Evolutionary conservation across 2,888 invertebrate genomes (phyloP).

Genomic region (Octonoba sinensis): DNA sequence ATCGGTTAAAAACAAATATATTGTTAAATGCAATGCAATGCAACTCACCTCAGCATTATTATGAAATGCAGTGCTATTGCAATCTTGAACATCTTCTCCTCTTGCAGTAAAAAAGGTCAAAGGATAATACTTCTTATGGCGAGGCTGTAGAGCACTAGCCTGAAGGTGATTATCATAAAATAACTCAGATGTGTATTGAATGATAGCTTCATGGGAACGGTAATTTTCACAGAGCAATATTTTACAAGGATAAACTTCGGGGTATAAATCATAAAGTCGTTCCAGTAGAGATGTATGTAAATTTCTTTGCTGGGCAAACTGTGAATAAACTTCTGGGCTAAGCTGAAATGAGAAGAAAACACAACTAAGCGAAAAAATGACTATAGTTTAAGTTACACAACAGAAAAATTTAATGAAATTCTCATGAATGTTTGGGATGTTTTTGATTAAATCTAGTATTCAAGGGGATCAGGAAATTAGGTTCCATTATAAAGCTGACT

Average conservation of each 20-base stretch:
- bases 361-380: slow-evolving; percentile 3
- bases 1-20: too few relatives aligned
- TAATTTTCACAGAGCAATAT: slow-evolving; percentile 86
- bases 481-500: too few relatives aligned
- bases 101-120: slow-evolving; percentile 84
- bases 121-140: slow-evolving; percentile 80
- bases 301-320: slow-evolving; percentile 72
- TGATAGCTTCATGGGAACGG: slow-evolving; percentile 84
- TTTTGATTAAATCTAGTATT: too few relatives aligned
- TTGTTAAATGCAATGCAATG: too few relatives aligned
- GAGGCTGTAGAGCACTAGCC: slow-evolving; percentile 80
- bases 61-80: slow-evolving; percentile 81
- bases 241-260: slow-evolving; percentile 81
- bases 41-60: slow-evolving; percentile 81
- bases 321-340: slow-evolving; percentile 83
- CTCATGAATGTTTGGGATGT: too few relatives aligned
- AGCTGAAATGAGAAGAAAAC: slow-evolving; percentile 73
- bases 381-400: too few relatives aligned
- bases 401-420: too few relatives aligned
- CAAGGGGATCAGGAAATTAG: too few relatives aligned
- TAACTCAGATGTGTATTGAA: slow-evolving; percentile 83
- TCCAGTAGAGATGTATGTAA: slow-evolving; percentile 80
- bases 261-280: slow-evolving; percentile 83
- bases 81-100: slow-evolving; percentile 85
- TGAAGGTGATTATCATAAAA: slow-evolving; percentile 85